Base-by-base conservation (phyloP, 2,797 vertebrate species). In the Thunnus albacares region DNA sequence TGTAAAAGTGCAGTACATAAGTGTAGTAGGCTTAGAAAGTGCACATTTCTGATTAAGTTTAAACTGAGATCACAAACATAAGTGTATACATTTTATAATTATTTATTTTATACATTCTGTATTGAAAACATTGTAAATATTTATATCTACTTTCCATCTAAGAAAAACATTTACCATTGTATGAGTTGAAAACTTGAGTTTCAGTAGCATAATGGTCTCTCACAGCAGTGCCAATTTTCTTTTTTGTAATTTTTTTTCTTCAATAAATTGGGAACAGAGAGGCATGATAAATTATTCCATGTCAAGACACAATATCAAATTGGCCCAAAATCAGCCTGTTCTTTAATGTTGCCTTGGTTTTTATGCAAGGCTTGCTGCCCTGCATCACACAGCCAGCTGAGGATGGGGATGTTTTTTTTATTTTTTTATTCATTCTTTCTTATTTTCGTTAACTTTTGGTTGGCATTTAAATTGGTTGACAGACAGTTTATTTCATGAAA, bases 281-380 rank as follows among this genome's bases (percentile, higher is more conserved):
- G 38, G 7, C 33, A 41, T 0, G 22, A 30, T 6, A 65, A 73
- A 52, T 33, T 4, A 43, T 62, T 43, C 77, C 3, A 72, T 79
- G 60, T 61, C 47, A 33, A 60, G 35, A 74, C 33, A 47, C 65
- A 49, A 22, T 33, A 33, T 33, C 22, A 58, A 65, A 20, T 63
- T 80, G 69, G 22, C 65, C 56, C 24, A 60, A 64, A 70, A 56
- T 77, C 47, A 45, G 28, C 35, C 28, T 33, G 43, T 38, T 71
- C 61, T 73, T 73, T 71, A 30, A 68, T 73, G 76, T 6, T 33
- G 4, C 6, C 30, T 64, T 11, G 38, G 45, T 82, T 76, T 76
- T 75, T 49, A 80, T 77, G 82, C 56, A 60, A 74, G 45, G 57
- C 63, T 70, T 55, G 15, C 24, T 66, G 53, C 75, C 57, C 66